Evolutionary conservation across 2,113 vertebrate species (phyloP).

Genomic region (Hippocampus comes): DNA sequence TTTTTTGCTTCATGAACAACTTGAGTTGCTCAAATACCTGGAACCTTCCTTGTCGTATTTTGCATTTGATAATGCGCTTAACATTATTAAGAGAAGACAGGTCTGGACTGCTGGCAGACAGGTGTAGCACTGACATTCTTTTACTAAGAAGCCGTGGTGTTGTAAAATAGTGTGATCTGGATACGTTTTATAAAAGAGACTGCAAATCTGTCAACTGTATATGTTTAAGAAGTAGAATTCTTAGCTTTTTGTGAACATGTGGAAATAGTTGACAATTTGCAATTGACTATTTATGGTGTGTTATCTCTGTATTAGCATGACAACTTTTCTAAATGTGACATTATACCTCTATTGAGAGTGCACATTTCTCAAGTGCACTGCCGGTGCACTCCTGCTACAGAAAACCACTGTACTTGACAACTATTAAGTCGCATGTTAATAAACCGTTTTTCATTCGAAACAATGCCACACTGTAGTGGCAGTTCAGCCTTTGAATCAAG

Average conservation of each 20-base stretch:
- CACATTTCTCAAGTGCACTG: not conserved
- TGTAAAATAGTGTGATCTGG: not conserved
- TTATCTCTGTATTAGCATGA: no score
- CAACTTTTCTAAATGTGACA: not conserved
- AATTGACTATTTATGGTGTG: not conserved
- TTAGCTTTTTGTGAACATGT: slow-evolving; percentile 15
- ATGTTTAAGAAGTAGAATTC: slow-evolving; percentile 16
- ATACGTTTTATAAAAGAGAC: slow-evolving; percentile 17
- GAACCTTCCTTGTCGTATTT: no score
- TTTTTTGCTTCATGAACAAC: no score
- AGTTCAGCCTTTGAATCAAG: not conserved
- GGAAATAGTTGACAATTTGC: not conserved
- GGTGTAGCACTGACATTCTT: no score
- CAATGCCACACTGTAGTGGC: not conserved
- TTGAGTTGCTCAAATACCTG: no score
- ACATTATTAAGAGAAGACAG: no score
- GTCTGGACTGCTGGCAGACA: no score
- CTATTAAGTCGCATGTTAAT: not conserved
- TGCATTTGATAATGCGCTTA: no score
- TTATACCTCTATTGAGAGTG: not conserved
- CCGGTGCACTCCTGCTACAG: not conserved
- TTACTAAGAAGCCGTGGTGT: no score
- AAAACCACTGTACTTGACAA: not conserved
- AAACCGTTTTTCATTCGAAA: not conserved
- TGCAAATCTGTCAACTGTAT: slow-evolving; percentile 21